Evolutionary conservation across 2,888 invertebrate genomes (phyloP).

Genomic region (Netelia melanura): DNA sequence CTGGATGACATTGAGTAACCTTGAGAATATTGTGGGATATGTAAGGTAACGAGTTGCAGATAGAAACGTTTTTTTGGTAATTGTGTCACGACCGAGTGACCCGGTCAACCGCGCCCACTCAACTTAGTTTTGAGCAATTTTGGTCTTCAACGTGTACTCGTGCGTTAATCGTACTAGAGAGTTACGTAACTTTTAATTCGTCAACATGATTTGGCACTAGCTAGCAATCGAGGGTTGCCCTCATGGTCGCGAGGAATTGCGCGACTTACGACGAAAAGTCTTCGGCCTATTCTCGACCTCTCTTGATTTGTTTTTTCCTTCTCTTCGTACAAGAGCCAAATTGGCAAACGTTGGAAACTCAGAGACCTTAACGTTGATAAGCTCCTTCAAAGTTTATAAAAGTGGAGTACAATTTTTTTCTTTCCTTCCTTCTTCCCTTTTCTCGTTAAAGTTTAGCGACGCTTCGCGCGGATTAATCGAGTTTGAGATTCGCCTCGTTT

Average conservation of each 20-base stretch:
- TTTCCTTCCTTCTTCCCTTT: background rate
- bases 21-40: background rate
- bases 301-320: background rate
- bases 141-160: background rate
- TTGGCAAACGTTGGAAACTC: conserved; percentile 14
- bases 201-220: background rate
- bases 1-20: background rate
- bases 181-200: background rate
- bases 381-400: conserved; percentile 21
- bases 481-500: conserved; percentile 43
- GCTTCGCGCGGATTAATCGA: conserved; percentile 44
- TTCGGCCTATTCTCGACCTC: no score
- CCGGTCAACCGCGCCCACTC: background rate
- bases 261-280: background rate
- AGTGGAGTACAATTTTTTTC: conserved; percentile 33
- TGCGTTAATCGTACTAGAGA: background rate
- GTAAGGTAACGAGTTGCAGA: background rate
- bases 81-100: conserved; percentile 6
- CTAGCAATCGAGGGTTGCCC: background rate
- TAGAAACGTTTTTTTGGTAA: background rate
- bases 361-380: background rate
- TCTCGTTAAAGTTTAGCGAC: conserved; percentile 31
- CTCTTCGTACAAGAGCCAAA: background rate
- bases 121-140: background rate
- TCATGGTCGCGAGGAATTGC: background rate